These are phyloP conservation scores for Eristalis arbustorum DNA, from an alignment of 2,888 invertebrate species.

Conservation along the genomic window DNA sequence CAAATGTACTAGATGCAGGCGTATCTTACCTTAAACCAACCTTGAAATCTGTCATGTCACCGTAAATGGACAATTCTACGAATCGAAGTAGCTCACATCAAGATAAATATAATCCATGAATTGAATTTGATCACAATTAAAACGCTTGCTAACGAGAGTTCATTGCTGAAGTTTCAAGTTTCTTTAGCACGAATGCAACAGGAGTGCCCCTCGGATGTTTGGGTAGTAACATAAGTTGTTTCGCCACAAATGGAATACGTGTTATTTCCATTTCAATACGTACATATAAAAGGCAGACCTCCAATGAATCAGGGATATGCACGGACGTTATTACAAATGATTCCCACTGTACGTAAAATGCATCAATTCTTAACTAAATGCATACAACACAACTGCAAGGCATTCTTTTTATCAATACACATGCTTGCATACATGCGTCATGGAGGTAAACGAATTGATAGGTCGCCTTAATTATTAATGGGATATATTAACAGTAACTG, in stretches of 20 bases:
- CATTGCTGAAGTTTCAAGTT: conserved; percentile 8
- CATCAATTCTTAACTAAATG: conserved; percentile 45
- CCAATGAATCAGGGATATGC: conserved; percentile 57
- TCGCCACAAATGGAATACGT: conserved; percentile 50
- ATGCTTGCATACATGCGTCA: neutral
- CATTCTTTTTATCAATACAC: neutral
- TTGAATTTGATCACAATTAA: conserved; percentile 34
- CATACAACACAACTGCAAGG: too few relatives aligned
- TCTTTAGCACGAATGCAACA: conserved; percentile 4
- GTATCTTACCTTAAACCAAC: neutral
- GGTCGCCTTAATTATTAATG: conserved; percentile 43
- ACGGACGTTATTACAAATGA: conserved; percentile 3
- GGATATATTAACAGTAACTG: conserved; percentile 16
- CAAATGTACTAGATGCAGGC: neutral
- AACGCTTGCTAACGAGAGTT: conserved; percentile 17
- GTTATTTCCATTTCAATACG: conserved; percentile 34
- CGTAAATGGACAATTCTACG: conserved; percentile 10
- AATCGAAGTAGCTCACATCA: conserved; percentile 2
- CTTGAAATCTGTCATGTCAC: conserved; percentile 12
- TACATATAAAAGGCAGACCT: conserved; percentile 46
- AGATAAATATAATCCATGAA: conserved; percentile 13
- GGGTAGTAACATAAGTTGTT: conserved; percentile 48
- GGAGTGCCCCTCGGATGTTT: conserved; percentile 42
- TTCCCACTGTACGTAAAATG: conserved; percentile 19
- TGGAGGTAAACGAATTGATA: conserved; percentile 23